Evolutionary conservation across 2,888 invertebrate species (phyloP), one percentile per base, ranked within the genome.

Genomic region (Cataglyphis cursor): DNA sequence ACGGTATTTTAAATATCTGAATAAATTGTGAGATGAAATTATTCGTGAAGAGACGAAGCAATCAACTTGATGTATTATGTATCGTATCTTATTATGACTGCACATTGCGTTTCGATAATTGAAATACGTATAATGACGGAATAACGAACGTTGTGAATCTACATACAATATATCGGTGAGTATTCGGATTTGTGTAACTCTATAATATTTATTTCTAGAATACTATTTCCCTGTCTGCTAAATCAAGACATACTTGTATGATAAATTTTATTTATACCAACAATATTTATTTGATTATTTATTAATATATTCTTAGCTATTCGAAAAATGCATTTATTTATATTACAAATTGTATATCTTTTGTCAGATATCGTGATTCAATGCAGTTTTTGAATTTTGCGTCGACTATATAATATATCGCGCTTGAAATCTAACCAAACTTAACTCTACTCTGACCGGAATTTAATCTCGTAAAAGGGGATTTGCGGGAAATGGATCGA

Each of bases 391-490:
- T 12, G 24, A 21, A 5, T 64, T 28, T 41, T 41, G 54, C 24
- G 31, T 68, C 68, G 35, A 18, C 21, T 15, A n/a, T 28, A 35
- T 35, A 35, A 35, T 8, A 35, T 35, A 28, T 57, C 61, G 59
- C 41, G 28, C 18, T n/a, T 31, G 68, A 21, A 51, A 48, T 31
- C 41, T n/a, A 51, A 51, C 51, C 8, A 8, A 9, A 51, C 51
- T n/a, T 51, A 51, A n/a, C 57, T 1, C 66, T 78, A 38, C 15
- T 31, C 61, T 51, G 74, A 61, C 48, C 66, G 81, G 66, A 81
- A 81, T 81, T 84, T 74, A 84, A 84, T 74, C 68, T 51, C 64
- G 62, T 35, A 61, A 73, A 66, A 68, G 54, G 21, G 41, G 31
- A 3, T 44, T 6, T 10, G 44, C 21, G 51, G 51, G n/a, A 61